Evolutionary conservation across 30 jellyfish, hydroid and myxozoan species (phyloP), one percentile per base, ranked within the genome.

Genomic region (Catostylus mosaicus): DNA sequence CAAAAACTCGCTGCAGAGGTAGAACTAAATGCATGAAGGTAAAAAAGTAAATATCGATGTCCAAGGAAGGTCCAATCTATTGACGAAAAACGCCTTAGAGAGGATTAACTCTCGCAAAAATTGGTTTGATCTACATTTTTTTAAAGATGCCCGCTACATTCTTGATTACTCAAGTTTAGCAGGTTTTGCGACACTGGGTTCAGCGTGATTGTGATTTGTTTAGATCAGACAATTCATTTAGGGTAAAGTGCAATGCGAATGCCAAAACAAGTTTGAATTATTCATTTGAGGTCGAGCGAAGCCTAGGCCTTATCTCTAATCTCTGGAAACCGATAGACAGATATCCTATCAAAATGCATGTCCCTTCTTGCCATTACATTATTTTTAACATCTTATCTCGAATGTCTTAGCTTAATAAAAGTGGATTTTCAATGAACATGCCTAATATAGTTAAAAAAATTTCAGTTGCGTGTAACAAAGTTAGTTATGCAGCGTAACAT

Each of bases 181-280:
- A n/a, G n/a, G n/a, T n/a, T n/a, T n/a, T n/a, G n/a, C n/a, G n/a
- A n/a, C n/a, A n/a, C n/a, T n/a, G n/a, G n/a, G 56, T 43, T 43
- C 8, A 43, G 56, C 56, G 16, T 16, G 56, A 43, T 43, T 43
- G 16, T 43, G 56, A 43, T 16, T 43, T 43, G 56, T 8, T 43
- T 52, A 52, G 67, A 26, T 26, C 67, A 52, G 30, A 52, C 67
- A 3, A 10, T 52, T 52, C 67, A 52, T 52, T 52, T n/a, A 52
- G 29, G 19, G 7, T 52, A 7, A 52, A 20, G 30, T 59, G 71
- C 38, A 4, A 27, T 10, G 19, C 5, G 6, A 16, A 12, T 59
- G 36, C 38, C 71, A 59, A 22, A 59, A 59, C 4, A 23, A 12
- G 56, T 37, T 8, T 59, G n/a, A 59, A 59, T 59, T 59, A 59